Percentiles rank a stretch among this genome's conserved stretches.
These are phyloP conservation scores for Tinamus guttatus DNA, from an alignment of 2,113 vertebrate species.

Conservation along the genomic window DNA sequence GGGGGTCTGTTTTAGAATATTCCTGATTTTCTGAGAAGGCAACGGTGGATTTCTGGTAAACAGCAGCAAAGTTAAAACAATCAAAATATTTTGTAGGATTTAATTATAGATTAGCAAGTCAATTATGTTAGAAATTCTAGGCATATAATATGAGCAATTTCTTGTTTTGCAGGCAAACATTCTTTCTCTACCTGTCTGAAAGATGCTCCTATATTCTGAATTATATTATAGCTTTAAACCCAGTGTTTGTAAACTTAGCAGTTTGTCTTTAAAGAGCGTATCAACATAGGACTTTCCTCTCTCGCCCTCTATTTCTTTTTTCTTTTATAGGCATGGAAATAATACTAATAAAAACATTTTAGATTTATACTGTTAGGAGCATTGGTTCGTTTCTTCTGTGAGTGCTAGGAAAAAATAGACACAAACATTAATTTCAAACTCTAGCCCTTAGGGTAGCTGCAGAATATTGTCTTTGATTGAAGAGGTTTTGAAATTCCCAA, in stretches of 20 bases:
- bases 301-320: background rate
- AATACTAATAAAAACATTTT: background rate
- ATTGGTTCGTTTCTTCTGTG: background rate
- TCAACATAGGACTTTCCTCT: background rate
- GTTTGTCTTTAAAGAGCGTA: background rate
- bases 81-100: background rate
- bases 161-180: background rate
- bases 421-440: slow-evolving; percentile 40
- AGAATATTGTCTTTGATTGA: slow-evolving; percentile 46
- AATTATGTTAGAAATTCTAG: background rate
- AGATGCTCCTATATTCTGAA: background rate
- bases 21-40: slow-evolving; percentile 1
- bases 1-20: background rate
- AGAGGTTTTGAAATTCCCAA: slow-evolving; percentile 13
- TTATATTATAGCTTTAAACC: background rate
- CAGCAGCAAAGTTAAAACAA: slow-evolving; percentile 22
- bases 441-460: background rate
- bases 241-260: background rate
- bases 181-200: background rate
- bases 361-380: background rate
- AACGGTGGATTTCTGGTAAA: background rate
- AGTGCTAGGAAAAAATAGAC: background rate
- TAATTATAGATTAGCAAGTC: slow-evolving; percentile 23
- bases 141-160: background rate
- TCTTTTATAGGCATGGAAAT: background rate